Evolutionary conservation across 2,888 invertebrate species (phyloP), one percentile per base, ranked within the genome.

Genomic region (Hypselothyrea guttata): DNA sequence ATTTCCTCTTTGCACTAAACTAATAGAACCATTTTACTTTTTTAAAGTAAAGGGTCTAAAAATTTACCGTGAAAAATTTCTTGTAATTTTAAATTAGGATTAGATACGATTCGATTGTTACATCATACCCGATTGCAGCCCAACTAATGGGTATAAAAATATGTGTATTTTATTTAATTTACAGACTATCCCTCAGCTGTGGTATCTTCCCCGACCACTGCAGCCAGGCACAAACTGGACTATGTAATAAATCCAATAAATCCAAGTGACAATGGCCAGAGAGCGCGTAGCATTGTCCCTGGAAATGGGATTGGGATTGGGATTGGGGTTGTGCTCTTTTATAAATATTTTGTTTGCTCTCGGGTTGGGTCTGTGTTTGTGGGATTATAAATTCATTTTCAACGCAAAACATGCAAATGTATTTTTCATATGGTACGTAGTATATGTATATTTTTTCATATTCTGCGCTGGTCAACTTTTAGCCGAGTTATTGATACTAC

Each of bases 331-430:
- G 37, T 47, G 44, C 22, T 35, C 52, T 55, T 44, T 69, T 63
- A 54, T 49, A 61, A 61, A 67, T 69, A 69, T 65, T 74, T 64
- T 68, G 35, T 16, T 46, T 9, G 30, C 11, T 16, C 13, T 15
- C 18, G 49, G 67, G n/a, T 12, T 47, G 54, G 55, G 55, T 47
- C 64, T 22, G 22, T 58, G 47, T 69, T 71, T 61, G 62, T 54
- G 58, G 70, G 66, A 70, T 77, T 76, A 76, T 69, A 70, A 71
- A 77, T 78, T 61, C 64, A 74, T 69, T 71, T 76, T 59, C 65
- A 58, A 57, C 62, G 59, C 76, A 71, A 65, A 68, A 67, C 53
- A 59, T 48, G 56, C 46, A 58, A 53, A 67, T 49, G 5, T 48
- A 58, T 64, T 48, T 63, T 49, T 40, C 28, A 40, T 38, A 46